Evolutionary conservation across 2,797 vertebrate genomes (phyloP).

Genomic region (Lepus townsendii): DNA sequence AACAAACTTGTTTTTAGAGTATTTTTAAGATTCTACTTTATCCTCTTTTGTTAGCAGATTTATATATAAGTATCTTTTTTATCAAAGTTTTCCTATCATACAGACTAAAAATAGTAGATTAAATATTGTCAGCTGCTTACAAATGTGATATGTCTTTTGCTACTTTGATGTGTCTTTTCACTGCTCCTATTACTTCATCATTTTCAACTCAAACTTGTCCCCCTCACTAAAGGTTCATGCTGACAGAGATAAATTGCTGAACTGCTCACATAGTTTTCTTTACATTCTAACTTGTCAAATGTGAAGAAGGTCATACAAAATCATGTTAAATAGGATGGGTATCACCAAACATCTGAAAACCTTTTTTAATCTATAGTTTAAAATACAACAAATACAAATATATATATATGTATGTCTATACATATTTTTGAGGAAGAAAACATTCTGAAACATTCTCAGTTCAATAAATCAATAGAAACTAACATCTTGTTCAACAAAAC

Average conservation of each 20-base stretch:
- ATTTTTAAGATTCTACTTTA: constrained; percentile 34
- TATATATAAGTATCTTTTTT: constrained; percentile 35
- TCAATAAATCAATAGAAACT: constrained; percentile 34
- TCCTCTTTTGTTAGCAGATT: constrained; percentile 20
- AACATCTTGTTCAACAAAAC: background rate
- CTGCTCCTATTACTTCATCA: background rate
- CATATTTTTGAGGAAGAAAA: constrained; percentile 33
- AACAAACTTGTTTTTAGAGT: background rate
- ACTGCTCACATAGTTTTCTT: constrained; percentile 49
- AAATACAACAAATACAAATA: constrained; percentile 24
- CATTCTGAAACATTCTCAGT: constrained; percentile 35
- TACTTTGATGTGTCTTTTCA: constrained; percentile 56
- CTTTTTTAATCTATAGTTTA: background rate
- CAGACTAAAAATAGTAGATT: constrained; percentile 41
- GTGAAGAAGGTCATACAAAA: background rate
- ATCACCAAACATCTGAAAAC: background rate
- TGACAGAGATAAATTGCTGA: constrained; percentile 64
- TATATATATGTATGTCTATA: too few relatives aligned
- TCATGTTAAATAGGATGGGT: background rate
- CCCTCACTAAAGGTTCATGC: background rate
- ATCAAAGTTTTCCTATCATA: background rate
- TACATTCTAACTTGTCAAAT: constrained; percentile 59
- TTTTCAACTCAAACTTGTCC: constrained; percentile 56
- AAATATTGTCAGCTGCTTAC: constrained; percentile 50
- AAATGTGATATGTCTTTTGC: constrained; percentile 15